phyloP scores from a whole-genome alignment of 2,888 invertebrate genomes.

The Tetramorium bicarinatum region DNA sequence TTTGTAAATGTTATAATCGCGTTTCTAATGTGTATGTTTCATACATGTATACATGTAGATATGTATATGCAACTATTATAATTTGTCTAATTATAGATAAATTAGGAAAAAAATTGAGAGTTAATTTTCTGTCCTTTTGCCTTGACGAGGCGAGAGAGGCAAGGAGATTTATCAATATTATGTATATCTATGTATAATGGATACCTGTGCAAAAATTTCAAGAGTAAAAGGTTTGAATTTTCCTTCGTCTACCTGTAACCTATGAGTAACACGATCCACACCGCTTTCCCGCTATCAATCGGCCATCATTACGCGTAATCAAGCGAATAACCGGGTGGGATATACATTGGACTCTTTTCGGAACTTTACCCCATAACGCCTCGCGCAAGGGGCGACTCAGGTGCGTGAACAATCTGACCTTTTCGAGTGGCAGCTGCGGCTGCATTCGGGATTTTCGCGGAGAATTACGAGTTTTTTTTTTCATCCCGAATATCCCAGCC shows the following conservation, averaged over 20 bases:
- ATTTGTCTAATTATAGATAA: not conserved
- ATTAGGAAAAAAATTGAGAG: not conserved
- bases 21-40: not conserved
- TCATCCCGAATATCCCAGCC: slow-evolving; percentile 77
- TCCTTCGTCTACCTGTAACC: slow-evolving; percentile 62
- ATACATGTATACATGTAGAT: no score
- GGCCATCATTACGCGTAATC: slow-evolving; percentile 85
- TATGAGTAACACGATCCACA: slow-evolving; percentile 79
- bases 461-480: slow-evolving; percentile 81
- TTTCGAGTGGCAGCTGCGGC: slow-evolving; percentile 65
- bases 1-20: not conserved
- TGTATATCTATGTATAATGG: not conserved
- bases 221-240: slow-evolving; percentile 4
- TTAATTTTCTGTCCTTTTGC: not conserved
- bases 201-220: slow-evolving; percentile 1
- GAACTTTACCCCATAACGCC: slow-evolving; percentile 34
- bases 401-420: slow-evolving; percentile 55
- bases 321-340: slow-evolving; percentile 80
- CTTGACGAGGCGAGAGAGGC: not conserved
- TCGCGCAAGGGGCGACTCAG: slow-evolving; percentile 55
- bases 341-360: slow-evolving; percentile 45
- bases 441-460: slow-evolving; percentile 72
- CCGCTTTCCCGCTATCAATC: slow-evolving; percentile 80
- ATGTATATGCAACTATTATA: not conserved
- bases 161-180: not conserved